phyloP scores from a whole-genome alignment of 2,797 vertebrate species.

The Cuculus canorus region DNA sequence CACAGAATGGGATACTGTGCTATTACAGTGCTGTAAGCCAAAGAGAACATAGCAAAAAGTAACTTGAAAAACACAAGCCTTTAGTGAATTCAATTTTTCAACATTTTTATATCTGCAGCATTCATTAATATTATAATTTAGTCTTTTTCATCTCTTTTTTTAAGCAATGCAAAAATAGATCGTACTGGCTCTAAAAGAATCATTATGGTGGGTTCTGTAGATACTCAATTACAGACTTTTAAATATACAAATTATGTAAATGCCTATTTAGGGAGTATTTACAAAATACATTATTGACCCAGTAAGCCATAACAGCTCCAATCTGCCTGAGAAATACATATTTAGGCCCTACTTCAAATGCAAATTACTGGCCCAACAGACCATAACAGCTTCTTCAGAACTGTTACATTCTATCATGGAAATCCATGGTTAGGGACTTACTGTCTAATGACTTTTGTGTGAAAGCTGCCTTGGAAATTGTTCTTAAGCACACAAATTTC shows the following conservation, averaged over 20 bases:
- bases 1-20: not conserved
- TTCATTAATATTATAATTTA: not conserved
- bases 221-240: slow-evolving; percentile 19
- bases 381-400: slow-evolving; percentile 5
- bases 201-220: slow-evolving; percentile 7
- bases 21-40: not conserved
- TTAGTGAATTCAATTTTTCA: not conserved
- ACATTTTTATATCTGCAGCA: not conserved
- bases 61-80: not conserved
- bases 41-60: not conserved
- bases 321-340: slow-evolving; percentile 50
- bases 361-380: slow-evolving; percentile 56
- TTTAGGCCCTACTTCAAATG: slow-evolving; percentile 59
- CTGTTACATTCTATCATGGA: slow-evolving; percentile 3
- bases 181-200: not conserved
- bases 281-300: slow-evolving; percentile 55
- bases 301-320: slow-evolving; percentile 52
- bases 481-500: slow-evolving; percentile 52
- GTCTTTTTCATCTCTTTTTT: not conserved
- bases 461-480: slow-evolving; percentile 49
- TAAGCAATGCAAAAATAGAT: not conserved
- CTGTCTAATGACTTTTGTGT: slow-evolving; percentile 23
- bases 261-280: slow-evolving; percentile 56
- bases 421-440: slow-evolving; percentile 40
- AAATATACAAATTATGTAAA: slow-evolving; percentile 66